Conservation (phyloP, 37 sponge, comb jelly and placozoan genomes). For the Dysidea cf. avara region DNA sequence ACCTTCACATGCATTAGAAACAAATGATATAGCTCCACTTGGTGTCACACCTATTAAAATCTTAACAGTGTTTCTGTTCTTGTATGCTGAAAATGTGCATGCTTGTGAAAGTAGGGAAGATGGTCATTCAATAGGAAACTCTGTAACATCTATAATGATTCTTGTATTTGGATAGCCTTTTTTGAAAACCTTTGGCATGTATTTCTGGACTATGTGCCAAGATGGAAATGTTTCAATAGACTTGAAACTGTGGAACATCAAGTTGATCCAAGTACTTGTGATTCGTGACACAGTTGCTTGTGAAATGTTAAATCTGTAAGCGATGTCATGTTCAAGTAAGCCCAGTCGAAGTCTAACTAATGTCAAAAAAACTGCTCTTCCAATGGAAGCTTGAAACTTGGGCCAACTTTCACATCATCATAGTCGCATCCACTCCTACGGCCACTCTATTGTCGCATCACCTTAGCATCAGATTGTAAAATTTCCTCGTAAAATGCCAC, state of each 20-base stretch:
- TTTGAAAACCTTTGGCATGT: constrained; percentile 10
- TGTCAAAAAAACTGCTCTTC: constrained; percentile 8
- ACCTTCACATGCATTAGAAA: constrained; percentile 38
- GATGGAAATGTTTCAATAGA: not conserved
- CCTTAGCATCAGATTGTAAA: too few species aligned
- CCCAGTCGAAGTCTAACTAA: constrained; percentile 3
- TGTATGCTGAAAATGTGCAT: constrained; percentile 50
- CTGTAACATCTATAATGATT: constrained; percentile 38
- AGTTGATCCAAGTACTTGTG: constrained; percentile 1
- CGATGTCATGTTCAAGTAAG: not conserved
- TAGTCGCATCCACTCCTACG: too few species aligned
- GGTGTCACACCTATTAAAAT: constrained; percentile 58
- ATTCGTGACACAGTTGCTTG: constrained; percentile 4
- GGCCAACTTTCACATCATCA: too few species aligned
- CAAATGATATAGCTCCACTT: constrained; percentile 46
- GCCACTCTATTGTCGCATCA: too few species aligned
- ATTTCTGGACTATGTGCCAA: not conserved
- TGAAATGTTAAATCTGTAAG: constrained; percentile 9
- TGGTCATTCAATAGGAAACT: constrained; percentile 36
- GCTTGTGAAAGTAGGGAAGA: constrained; percentile 30
- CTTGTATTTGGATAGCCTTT: constrained; percentile 11
- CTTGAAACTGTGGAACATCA: constrained; percentile 1
- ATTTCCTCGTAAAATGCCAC: too few species aligned
- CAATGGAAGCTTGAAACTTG: too few species aligned
- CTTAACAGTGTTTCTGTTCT: constrained; percentile 52